Base-by-base conservation (phyloP, 2,797 vertebrate species). In the Hippopotamyrus pictus region DNA sequence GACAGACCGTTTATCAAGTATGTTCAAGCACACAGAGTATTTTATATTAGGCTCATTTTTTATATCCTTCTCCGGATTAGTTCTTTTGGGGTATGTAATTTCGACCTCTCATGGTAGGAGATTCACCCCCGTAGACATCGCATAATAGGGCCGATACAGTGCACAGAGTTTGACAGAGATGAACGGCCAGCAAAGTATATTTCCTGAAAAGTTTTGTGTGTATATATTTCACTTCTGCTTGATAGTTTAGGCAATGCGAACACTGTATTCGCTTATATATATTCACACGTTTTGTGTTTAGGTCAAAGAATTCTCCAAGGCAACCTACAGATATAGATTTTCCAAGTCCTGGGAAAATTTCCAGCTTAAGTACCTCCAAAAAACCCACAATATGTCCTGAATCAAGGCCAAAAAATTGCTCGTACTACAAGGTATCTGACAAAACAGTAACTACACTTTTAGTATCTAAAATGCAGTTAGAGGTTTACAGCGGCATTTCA, bases 1-100 rank as follows among this genome's bases (percentile, higher is more conserved):
- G 91, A 85, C 90, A 86, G n/a, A 73, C 88, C 53, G 89, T 91
- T 92, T 87, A 91, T 91, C 92, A 91, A 53, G 73, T 48, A 82
- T 12, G 53, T 83, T 88, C 69, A 82, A 88, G 82, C 65, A 33
- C 25, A 69, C n/a, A 1, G 11, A 69, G 76, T 89, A 48, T 91
- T 92, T 91, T 92, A 91, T 89, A 90, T 85, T 90, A 88, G 89
- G 25, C 88, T 90, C 69, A 69, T 69, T 51, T 87, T 88, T 41
- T 69, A 41, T 88, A 65, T 48, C 54, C 41, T 65, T 65, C n/a
- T 9, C n/a, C 19, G n/a, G 41, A 57, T 54, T 14, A 37, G 22
- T 53, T 53, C 53, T 57, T 46, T 46, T 46, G 8, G 19, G 54
- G 54, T 44, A 11, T 88, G 54, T 88, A 44, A 88, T 65, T 88